These are phyloP conservation scores for Pica pica DNA, from an alignment of 2,113 vertebrate species.

Conservation along the genomic window DNA sequence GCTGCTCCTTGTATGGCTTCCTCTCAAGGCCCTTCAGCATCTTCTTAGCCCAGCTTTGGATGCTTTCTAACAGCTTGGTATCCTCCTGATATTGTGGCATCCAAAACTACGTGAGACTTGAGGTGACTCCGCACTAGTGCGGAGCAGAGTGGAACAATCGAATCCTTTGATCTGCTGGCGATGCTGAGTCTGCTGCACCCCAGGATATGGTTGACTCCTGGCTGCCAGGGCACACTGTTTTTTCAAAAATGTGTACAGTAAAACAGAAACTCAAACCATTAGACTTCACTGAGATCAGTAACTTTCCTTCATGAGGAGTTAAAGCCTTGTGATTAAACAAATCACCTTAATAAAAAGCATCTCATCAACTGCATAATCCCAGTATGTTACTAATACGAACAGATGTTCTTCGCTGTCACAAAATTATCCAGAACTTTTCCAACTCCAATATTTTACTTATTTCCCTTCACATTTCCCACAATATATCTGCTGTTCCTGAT, in stretches of 20 bases:
- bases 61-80: neutral
- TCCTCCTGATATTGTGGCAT: no score
- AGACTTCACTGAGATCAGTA: neutral
- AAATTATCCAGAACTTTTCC: neutral
- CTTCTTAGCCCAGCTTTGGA: neutral
- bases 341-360: neutral
- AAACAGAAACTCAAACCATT: neutral
- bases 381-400: neutral
- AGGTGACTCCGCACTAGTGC: neutral
- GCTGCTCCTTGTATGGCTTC: neutral
- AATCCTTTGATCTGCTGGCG: neutral
- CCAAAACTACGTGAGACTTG: neutral
- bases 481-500: neutral
- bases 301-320: neutral
- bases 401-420: neutral
- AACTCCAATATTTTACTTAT: neutral
- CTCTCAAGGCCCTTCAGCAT: neutral
- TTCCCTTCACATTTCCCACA: neutral
- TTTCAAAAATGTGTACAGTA: neutral
- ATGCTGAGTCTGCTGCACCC: neutral
- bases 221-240: neutral
- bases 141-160: accelerated
- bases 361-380: neutral
- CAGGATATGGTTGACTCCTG: neutral
- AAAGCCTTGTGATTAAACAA: neutral